phyloP scores from a whole-genome alignment of 1,140 invertebrate genomes.

The Meloidogyne floridensis region DNA sequence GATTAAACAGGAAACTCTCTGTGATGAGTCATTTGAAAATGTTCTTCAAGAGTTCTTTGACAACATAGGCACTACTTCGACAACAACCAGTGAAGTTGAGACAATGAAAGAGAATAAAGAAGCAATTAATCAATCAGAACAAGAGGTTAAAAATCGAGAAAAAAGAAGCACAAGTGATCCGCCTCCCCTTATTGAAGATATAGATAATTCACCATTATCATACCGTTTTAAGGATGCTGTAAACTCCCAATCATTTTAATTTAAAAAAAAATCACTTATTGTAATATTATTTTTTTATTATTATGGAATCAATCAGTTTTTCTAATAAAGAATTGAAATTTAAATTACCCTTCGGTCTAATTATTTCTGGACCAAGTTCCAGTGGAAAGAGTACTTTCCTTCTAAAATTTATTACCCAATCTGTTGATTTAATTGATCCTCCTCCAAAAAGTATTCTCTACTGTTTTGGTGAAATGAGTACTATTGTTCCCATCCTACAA shows the following conservation, averaged over 20 bases:
- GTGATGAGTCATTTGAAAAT: no score
- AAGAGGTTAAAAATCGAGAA: background rate
- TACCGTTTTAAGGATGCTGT: background rate
- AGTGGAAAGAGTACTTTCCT: background rate
- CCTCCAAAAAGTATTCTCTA: conserved; percentile 3
- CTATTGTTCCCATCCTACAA: conserved; percentile 5
- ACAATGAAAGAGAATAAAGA: background rate
- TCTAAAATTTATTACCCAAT: conserved; percentile 8
- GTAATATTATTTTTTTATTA: no score
- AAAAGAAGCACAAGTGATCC: background rate
- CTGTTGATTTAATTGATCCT: conserved; percentile 11
- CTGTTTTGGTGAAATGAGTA: conserved; percentile 28
- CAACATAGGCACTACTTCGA: background rate
- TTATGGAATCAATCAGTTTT: background rate
- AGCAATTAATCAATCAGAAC: background rate
- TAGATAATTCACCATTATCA: background rate
- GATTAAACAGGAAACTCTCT: no score
- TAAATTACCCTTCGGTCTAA: conserved; percentile 31
- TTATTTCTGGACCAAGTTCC: conserved; percentile 12
- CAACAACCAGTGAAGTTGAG: background rate
- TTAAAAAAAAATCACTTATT: background rate
- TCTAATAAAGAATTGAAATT: conserved; percentile 19
- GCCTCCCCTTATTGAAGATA: background rate
- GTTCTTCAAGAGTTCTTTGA: background rate
- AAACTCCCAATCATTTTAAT: background rate